Evolutionary conservation across 2,888 invertebrate genomes (phyloP).

Genomic region (Ormyrus pomaceus): DNA sequence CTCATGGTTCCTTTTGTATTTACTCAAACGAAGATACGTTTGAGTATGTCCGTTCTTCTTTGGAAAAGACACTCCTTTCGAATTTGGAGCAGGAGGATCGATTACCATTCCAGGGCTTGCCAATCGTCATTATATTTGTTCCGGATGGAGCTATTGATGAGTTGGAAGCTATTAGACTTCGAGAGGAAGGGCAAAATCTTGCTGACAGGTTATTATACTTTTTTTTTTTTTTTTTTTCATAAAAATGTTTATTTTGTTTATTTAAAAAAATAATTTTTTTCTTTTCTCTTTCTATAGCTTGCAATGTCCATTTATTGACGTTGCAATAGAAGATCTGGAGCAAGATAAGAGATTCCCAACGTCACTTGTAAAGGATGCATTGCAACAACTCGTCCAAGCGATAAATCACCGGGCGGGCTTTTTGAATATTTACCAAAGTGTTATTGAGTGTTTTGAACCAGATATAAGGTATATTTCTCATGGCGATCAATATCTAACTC

Average conservation of each 20-base stretch:
- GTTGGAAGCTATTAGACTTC: slow-evolving; percentile 88
- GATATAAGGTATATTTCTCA: slow-evolving; percentile 82
- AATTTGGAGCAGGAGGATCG: slow-evolving; percentile 95
- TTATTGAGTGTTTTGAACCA: slow-evolving; percentile 88
- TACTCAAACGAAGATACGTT: slow-evolving; percentile 94
- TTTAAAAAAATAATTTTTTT: not conserved
- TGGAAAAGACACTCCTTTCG: slow-evolving; percentile 92
- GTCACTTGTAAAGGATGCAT: slow-evolving; percentile 83
- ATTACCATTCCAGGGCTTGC: slow-evolving; percentile 89
- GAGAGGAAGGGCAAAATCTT: slow-evolving; percentile 92
- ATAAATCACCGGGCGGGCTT: slow-evolving; percentile 88
- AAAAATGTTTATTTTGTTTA: not conserved
- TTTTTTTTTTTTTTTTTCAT: slow-evolving; percentile 18
- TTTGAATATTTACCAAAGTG: slow-evolving; percentile 83
- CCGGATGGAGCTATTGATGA: slow-evolving; percentile 90
- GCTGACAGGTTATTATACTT: slow-evolving; percentile 84
- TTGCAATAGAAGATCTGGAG: slow-evolving; percentile 78
- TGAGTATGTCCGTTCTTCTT: slow-evolving; percentile 92
- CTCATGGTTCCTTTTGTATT: slow-evolving; percentile 92
- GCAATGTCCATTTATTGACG: slow-evolving; percentile 91
- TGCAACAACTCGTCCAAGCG: slow-evolving; percentile 85
- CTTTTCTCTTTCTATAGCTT: slow-evolving; percentile 77
- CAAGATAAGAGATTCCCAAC: slow-evolving; percentile 81
- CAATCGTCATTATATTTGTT: slow-evolving; percentile 93
- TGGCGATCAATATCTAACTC: not conserved